Evolutionary conservation across 2,797 vertebrate genomes (phyloP), one percentile per base, ranked within the genome.

Genomic region (Hydrocynus forskahlii): DNA sequence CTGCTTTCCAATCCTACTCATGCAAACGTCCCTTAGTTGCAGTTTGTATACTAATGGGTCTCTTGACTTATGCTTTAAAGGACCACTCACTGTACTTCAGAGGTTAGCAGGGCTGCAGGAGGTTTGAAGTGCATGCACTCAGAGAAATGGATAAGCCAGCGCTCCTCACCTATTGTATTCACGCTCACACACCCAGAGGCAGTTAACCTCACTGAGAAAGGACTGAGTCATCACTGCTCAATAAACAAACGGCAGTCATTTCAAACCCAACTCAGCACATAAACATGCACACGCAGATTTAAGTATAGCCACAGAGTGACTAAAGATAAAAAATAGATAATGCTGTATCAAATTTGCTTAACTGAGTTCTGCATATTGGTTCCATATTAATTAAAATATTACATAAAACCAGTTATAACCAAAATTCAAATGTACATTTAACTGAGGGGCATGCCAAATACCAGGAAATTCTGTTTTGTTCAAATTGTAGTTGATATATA

Each of bases 11-110:
- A 19, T 64, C 29, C 29, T 35, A 17, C 23, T 40, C 9, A 21
- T 5, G 43, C 38, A 68, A 43, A 45, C 38, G 0, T 45, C 19
- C 7, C 5, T 45, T 21, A 2, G 45, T 6, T 45, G 19, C 66
- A 12, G 25, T 1, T 10, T 43, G 17, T 23, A 19, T 12, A 43
- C 19, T 45, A 68, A 68, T 68, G 40, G 66, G 38, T 23, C 38
- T 43, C 66, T 68, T 45, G 66, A 68, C 66, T 21, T 43, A 19
- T 21, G 8, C n/a, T 45, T 68, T 68, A 68, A 68, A 68, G 40
- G 66, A 40, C 29, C 64, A 45, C 40, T 43, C 45, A 68, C 19
- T 45, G 4, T 68, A 21, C 66, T 70, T 25, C 43, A 50, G 12
- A 50, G 67, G 67, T 70, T 16, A 70, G n/a, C 10, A 7, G 45